A percentile compares a stretch with the other conserved stretches of the same genome.
These are phyloP conservation scores for Apamea anceps DNA, from an alignment of 2,888 invertebrate genomes.

Conservation along the genomic window DNA sequence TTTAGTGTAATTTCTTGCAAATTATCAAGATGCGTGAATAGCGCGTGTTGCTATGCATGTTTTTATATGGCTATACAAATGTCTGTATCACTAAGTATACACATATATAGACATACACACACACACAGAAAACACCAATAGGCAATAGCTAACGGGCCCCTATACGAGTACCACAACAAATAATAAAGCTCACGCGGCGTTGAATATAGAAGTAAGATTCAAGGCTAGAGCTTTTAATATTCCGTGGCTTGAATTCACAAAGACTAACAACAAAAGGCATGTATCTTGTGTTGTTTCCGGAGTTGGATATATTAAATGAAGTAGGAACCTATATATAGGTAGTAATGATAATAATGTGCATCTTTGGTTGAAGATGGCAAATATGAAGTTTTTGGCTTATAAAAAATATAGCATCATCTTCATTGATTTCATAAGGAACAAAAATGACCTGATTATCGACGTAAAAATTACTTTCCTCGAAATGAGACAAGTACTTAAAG, in stretches of 20 bases:
- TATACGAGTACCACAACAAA: conserved; percentile 37
- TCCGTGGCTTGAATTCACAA: conserved; percentile 56
- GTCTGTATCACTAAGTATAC: conserved; percentile 19
- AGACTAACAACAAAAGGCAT: conserved; percentile 50
- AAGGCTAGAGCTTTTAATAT: conserved; percentile 55
- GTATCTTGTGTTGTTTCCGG: conserved; percentile 46
- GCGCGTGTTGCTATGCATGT: background rate
- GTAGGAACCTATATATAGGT: background rate
- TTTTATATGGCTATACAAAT: conserved; percentile 8
- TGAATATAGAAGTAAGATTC: conserved; percentile 41
- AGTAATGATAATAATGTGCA: background rate
- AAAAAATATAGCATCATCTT: background rate
- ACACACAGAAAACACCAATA: conserved; percentile 14
- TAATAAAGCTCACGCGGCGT: conserved; percentile 38
- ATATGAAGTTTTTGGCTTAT: background rate
- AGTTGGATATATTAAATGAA: conserved; percentile 6
- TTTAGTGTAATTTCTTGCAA: conserved; percentile 41
- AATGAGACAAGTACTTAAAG: background rate
- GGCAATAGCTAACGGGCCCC: conserved; percentile 43
- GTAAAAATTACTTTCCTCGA: background rate
- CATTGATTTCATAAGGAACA: background rate
- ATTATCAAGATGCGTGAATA: conserved; percentile 18
- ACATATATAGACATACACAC: background rate
- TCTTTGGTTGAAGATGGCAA: background rate
- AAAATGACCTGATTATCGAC: background rate